Base-by-base conservation (phyloP, 30 jellyfish, hydroid and myxozoan genomes). In the Mastigias papua region DNA sequence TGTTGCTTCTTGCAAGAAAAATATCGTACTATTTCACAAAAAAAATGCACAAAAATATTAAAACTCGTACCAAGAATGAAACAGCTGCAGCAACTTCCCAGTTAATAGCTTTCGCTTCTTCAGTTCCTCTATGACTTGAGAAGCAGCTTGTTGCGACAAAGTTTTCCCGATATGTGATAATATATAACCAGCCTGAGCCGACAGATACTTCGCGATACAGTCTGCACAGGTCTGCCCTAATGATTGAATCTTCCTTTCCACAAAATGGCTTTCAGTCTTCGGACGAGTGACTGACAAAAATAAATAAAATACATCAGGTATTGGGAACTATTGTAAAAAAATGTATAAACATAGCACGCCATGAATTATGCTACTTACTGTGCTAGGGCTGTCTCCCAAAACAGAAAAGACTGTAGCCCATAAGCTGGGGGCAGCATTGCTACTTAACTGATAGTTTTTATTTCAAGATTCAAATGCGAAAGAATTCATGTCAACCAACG, bases 51-150 rank as follows among this genome's bases (percentile, higher is more conserved):
- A 72, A 26, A 48, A 27, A 1, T 2, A 8, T 21, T 10, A 80
- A 46, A 65, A 61, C 49, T 25, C 91, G 34, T 67, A 87, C 96
- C 96, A 87, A 15, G 96, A 82, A 54, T 73, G 90, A 66, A 87
- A 77, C 15, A 78, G 48, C 34, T 87, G 85, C 69, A 87, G 75
- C 1, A 87, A 16, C 49, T 87, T 87, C 34, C 96, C 96, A 16
- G 96, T 87, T 20, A 87, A 35, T 42, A 76, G 65, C 67, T 87
- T 87, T 62, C 96, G 67, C 46, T 78, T 35, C 48, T 87, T 87
- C 89, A 87, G 66, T 11, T 82, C 82, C 58, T 51, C 28, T 6
- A 87, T 73, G 1, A 87, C 96, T 54, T 87, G 88, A 35, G 73
- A 19, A 20, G 96, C 96, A 65, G 96, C 87, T 33, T 66, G 78